Evolutionary conservation across 2,797 vertebrate species (phyloP).

Genomic region (Danio aesculapii): DNA sequence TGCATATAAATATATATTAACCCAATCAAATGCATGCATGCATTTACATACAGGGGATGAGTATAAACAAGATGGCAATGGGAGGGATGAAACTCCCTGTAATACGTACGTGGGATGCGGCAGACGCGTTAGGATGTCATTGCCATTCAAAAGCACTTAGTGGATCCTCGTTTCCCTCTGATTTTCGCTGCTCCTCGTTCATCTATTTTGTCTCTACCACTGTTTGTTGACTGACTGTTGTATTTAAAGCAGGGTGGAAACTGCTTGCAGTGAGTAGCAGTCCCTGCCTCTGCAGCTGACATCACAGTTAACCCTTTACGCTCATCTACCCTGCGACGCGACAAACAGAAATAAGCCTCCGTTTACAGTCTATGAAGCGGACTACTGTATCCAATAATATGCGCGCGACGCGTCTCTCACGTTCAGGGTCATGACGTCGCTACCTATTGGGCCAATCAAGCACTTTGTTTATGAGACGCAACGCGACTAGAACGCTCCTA

Average conservation of each 20-base stretch:
- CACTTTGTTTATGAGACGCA: conserved; percentile 21
- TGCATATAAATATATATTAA: background rate
- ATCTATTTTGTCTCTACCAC: background rate
- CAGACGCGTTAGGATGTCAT: conserved; percentile 25
- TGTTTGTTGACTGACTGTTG: conserved; percentile 13
- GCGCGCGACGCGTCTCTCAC: conserved; percentile 11
- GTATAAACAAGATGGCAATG: background rate
- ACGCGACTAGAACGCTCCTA: conserved; percentile 7
- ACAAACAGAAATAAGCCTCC: background rate
- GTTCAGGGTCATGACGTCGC: conserved; percentile 2
- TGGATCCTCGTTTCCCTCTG: conserved; percentile 20
- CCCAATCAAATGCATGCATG: background rate
- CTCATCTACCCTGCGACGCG: background rate
- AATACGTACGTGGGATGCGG: conserved; percentile 55
- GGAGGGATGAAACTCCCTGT: background rate
- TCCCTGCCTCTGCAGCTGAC: conserved; percentile 44
- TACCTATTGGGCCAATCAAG: conserved; percentile 16
- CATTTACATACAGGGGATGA: background rate
- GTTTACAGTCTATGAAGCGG: background rate
- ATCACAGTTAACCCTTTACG: conserved; percentile 50
- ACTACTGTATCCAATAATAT: conserved; percentile 2
- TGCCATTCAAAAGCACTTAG: conserved; percentile 21
- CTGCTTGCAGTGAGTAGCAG: conserved; percentile 42
- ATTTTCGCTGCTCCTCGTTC: background rate
- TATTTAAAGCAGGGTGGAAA: conserved; percentile 53